Conservation (phyloP, 2,113 vertebrate species). For the Odocoileus virginianus region DNA sequence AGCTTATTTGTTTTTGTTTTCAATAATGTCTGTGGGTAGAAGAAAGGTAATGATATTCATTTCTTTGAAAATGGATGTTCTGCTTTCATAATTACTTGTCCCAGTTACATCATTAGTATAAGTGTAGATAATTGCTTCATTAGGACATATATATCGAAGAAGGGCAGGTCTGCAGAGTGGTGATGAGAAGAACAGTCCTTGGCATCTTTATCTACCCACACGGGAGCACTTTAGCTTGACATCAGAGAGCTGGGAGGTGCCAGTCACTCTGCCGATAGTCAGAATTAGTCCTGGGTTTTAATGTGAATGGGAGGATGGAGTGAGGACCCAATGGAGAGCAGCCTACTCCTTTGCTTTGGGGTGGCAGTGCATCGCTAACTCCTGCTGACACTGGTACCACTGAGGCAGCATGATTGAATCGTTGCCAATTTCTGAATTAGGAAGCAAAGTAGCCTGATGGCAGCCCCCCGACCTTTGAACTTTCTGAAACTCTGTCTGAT, state of each 20-base stretch:
- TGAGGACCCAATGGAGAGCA: background rate
- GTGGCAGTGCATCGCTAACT: background rate
- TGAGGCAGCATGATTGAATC: background rate
- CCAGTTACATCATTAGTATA: conserved; percentile 74
- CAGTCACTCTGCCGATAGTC: background rate
- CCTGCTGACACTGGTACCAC: background rate
- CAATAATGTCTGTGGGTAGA: conserved; percentile 65
- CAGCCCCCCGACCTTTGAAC: background rate
- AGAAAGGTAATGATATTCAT: conserved; percentile 64
- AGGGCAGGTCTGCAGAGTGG: background rate
- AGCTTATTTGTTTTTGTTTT: conserved; percentile 68
- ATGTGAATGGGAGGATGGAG: background rate
- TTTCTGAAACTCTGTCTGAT: background rate
- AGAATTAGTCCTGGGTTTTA: background rate
- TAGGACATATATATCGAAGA: conserved; percentile 45
- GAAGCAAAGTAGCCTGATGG: background rate
- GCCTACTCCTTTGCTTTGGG: background rate
- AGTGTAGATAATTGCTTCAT: conserved; percentile 65
- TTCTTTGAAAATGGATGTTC: conserved; percentile 68
- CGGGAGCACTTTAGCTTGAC: background rate
- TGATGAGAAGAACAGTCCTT: conserved; percentile 6
- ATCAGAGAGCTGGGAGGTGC: background rate
- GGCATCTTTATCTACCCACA: background rate
- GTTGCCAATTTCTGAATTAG: background rate
- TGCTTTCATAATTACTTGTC: conserved; percentile 73